Conservation (phyloP, 2,888 invertebrate species). For the Harpalus rubripes region DNA sequence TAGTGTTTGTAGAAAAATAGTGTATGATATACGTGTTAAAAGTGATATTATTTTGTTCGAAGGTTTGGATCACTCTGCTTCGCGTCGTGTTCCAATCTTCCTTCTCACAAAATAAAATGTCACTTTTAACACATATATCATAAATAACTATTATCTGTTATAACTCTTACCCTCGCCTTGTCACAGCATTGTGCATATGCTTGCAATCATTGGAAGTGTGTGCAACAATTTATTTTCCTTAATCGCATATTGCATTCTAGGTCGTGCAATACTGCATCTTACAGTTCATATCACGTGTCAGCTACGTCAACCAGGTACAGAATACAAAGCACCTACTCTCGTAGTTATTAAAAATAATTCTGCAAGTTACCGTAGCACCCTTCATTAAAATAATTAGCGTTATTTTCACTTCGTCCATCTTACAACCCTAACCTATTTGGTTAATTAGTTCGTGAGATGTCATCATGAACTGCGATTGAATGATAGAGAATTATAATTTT, state of each 20-base stretch:
- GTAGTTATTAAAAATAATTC: constrained; percentile 5
- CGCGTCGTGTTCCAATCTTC: too few species aligned
- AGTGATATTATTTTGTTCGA: too few species aligned
- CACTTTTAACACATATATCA: too few species aligned
- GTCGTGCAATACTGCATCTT: background rate
- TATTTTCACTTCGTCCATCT: constrained; percentile 29
- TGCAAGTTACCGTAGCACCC: background rate
- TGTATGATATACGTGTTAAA: too few species aligned
- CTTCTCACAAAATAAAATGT: too few species aligned
- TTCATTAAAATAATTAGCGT: constrained; percentile 43
- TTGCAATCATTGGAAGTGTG: too few species aligned
- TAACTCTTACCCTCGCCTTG: too few species aligned
- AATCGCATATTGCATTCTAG: background rate
- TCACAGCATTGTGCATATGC: too few species aligned
- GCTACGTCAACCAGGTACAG: constrained; percentile 29
- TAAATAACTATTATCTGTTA: too few species aligned
- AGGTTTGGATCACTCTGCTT: too few species aligned
- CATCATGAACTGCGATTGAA: constrained; percentile 41
- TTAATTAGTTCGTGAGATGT: constrained; percentile 30
- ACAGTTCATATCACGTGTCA: constrained; percentile 14
- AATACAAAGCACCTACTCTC: constrained; percentile 18
- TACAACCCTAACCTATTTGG: constrained; percentile 11
- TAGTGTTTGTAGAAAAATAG: too few species aligned
- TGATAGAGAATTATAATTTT: constrained; percentile 34
- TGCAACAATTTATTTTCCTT: too few species aligned